A percentile compares a stretch with the other conserved stretches of the same genome.
Conservation (phyloP, 2,888 invertebrate species). For the Caenorhabditis sulstoni region DNA sequence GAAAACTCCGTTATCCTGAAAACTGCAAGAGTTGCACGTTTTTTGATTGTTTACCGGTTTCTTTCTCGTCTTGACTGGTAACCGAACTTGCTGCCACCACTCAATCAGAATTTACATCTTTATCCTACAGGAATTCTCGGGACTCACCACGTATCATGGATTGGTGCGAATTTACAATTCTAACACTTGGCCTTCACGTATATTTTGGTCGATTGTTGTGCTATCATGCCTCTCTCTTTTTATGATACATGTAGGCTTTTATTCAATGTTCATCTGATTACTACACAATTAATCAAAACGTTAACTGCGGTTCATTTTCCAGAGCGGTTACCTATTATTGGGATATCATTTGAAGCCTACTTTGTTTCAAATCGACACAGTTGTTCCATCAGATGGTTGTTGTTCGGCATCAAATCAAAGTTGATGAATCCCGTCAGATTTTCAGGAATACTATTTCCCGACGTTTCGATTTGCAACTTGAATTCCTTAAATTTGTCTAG, state of each 20-base stretch:
- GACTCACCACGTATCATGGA: constrained; percentile 74
- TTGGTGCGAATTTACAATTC: constrained; percentile 75
- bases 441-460: constrained; percentile 67
- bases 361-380: constrained; percentile 70
- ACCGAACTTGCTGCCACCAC: too few relatives aligned
- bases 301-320: too few relatives aligned
- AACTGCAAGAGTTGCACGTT: background rate
- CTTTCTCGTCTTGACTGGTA: too few relatives aligned
- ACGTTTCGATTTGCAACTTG: constrained; percentile 64
- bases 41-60: too few relatives aligned
- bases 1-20: background rate
- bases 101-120: too few relatives aligned
- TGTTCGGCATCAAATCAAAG: background rate
- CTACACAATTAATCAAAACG: too few relatives aligned
- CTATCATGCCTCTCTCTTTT: constrained; percentile 70
- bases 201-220: constrained; percentile 74
- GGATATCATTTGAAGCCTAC: constrained; percentile 74
- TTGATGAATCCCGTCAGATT: background rate
- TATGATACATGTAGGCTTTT: constrained; percentile 72
- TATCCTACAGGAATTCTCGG: constrained; percentile 73
- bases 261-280: too few relatives aligned
- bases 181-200: constrained; percentile 72
- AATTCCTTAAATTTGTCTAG: constrained; percentile 30
- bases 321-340: constrained; percentile 72
- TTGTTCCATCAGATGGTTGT: constrained; percentile 60